phyloP scores from a whole-genome alignment of 2,797 vertebrate species.

The Pyrrhura leucotis region DNA sequence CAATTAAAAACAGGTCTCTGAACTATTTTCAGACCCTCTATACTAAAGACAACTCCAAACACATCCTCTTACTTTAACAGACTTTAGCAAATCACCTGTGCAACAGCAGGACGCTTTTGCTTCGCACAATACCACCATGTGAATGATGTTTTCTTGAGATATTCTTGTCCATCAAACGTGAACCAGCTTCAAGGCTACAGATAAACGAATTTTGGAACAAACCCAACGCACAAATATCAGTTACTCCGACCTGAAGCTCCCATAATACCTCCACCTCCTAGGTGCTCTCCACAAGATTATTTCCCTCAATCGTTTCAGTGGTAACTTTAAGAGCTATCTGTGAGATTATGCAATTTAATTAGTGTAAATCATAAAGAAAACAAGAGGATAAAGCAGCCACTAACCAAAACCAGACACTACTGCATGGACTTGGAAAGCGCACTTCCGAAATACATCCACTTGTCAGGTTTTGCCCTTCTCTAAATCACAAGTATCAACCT shows the following conservation, averaged over 20 bases:
- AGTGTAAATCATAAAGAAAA: slow-evolving; percentile 48
- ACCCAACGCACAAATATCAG: background rate
- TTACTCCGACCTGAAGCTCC: background rate
- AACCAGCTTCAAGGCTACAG: background rate
- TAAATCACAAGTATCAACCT: background rate
- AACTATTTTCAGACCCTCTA: background rate
- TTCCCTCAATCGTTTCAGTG: background rate
- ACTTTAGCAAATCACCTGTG: background rate
- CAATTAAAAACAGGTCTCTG: background rate
- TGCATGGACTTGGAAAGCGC: background rate
- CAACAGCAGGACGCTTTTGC: background rate
- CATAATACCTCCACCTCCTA: background rate
- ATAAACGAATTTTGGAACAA: background rate
- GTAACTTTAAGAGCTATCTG: background rate
- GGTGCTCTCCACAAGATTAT: background rate
- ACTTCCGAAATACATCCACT: background rate
- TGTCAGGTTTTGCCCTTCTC: background rate
- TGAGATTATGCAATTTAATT: slow-evolving; percentile 9
- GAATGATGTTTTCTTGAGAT: accelerated
- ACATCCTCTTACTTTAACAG: background rate
- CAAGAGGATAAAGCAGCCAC: slow-evolving; percentile 8
- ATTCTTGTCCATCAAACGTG: background rate
- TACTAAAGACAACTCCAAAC: background rate
- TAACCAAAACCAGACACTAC: background rate
- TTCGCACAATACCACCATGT: background rate